Evolutionary conservation across 2,888 invertebrate species (phyloP).

Genomic region (Pandemis corylana): DNA sequence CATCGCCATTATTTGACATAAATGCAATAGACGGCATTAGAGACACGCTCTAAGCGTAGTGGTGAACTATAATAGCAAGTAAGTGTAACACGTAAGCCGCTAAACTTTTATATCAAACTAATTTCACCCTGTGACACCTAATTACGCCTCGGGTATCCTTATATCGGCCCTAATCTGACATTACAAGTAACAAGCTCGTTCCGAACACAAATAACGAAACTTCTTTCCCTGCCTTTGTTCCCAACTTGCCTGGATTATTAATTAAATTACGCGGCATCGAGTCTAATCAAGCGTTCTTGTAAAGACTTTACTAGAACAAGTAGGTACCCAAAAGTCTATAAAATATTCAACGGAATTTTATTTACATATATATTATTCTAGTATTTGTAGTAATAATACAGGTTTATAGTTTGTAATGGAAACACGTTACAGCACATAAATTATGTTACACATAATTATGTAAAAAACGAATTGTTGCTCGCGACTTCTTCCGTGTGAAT

Average conservation of each 20-base stretch:
- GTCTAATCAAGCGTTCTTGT: constrained; percentile 18
- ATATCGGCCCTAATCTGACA: constrained; percentile 20
- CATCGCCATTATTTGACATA: neutral
- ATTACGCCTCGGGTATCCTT: constrained; percentile 10
- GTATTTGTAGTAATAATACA: neutral
- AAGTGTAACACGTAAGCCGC: neutral
- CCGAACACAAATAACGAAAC: constrained; percentile 23
- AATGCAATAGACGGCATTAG: neutral
- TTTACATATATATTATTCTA: neutral
- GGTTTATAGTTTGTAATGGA: neutral
- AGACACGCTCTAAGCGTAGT: neutral
- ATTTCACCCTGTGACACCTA: constrained; percentile 10
- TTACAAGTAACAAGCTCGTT: constrained; percentile 20
- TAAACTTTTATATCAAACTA: constrained; percentile 12
- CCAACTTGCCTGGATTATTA: constrained; percentile 47
- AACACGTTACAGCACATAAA: neutral
- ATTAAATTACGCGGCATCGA: constrained; percentile 47
- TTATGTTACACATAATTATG: too few relatives aligned
- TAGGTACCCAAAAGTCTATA: constrained; percentile 3
- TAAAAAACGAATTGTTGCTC: too few relatives aligned
- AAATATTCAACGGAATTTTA: neutral
- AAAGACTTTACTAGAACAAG: neutral
- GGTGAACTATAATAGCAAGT: neutral
- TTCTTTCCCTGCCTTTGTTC: constrained; percentile 21
- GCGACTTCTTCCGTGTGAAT: too few relatives aligned